Evolutionary conservation across 2,888 invertebrate genomes (phyloP).

Genomic region (Caenorhabditis doughertyi): DNA sequence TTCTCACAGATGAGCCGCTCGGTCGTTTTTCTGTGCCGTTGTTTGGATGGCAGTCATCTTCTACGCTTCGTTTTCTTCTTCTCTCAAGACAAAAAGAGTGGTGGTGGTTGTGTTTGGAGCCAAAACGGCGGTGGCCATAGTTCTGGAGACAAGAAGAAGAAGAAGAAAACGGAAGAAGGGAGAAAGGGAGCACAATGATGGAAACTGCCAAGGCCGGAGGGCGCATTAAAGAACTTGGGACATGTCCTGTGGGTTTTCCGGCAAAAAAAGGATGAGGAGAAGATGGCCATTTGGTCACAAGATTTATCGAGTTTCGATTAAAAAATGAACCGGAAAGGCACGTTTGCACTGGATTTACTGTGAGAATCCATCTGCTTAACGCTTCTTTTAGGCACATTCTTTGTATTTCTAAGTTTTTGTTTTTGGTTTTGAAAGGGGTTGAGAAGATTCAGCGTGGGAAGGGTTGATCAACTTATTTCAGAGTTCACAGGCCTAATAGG

Average conservation of each 20-base stretch:
- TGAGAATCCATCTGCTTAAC: constrained; percentile 28
- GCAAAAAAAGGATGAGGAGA: not conserved
- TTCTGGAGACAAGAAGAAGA: constrained; percentile 53
- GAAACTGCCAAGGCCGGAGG: constrained; percentile 47
- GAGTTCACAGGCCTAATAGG: too few relatives aligned
- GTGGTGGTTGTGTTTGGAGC: constrained; percentile 35
- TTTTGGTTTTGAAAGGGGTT: not conserved
- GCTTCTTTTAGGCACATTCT: not conserved
- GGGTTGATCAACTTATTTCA: too few relatives aligned
- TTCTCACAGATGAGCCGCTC: constrained; percentile 56
- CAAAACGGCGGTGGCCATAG: constrained; percentile 35
- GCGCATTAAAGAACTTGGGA: constrained; percentile 60
- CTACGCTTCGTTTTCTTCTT: constrained; percentile 36
- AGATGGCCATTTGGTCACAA: constrained; percentile 40
- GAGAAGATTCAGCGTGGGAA: too few relatives aligned
- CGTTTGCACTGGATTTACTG: constrained; percentile 53
- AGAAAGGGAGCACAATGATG: constrained; percentile 34
- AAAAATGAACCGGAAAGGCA: constrained; percentile 25
- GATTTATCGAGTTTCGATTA: constrained; percentile 27
- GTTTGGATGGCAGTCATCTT: constrained; percentile 55
- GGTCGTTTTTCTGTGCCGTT: constrained; percentile 38
- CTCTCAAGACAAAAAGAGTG: constrained; percentile 47
- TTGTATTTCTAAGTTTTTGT: not conserved
- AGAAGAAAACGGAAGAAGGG: constrained; percentile 32
- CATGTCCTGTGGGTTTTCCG: constrained; percentile 57